Base-by-base conservation (phyloP, 2,113 vertebrate genomes). In the Grantiella picta region DNA sequence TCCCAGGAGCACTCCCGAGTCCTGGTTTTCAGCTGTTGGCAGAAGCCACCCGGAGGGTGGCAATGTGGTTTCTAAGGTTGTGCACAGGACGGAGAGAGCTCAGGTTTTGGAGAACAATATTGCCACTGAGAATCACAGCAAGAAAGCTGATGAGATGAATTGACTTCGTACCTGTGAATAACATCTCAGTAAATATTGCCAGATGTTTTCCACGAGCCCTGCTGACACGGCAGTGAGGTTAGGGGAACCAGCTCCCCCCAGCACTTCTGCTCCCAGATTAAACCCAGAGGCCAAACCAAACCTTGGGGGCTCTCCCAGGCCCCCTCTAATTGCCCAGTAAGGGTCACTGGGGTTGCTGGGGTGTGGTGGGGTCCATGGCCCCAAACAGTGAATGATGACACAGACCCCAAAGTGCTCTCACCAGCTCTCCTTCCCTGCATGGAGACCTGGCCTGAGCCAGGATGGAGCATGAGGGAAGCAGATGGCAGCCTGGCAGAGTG, bases 401-500 rank as follows among this genome's bases (percentile, higher is more conserved):
- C 64, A 86, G 86, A 85, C 72, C 64, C 90, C 18, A 19, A 89
- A 57, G 85, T 72, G 91, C 76, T 93, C 93, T 94, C 90, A 85
- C 86, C 86, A 97, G 89, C 93, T 96, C 91, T 96, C 95, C 90
- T 76, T 73, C 95, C 75, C 86, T 92, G 52, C 90, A 77, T 28
- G 4, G 20, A 97, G 97, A 95, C 95, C 96, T 90, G 92, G 72
- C 33, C 92, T 91, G 89, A 93, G 90, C 73, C 84, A 86, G 70
- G 92, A 81, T 71, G 94, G 77, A 94, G 90, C 60, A 50, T 6
- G 65, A 91, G 88, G 77, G 68, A 96, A 97, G 92, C 97, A 98
- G 98, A 98, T 98, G 98, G 98, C 90, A 92, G 89, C 87, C 97
- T 97, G 97, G 96, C 97, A 98, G 95, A 96, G 86, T 96, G 96